These are phyloP conservation scores for Cinara cedri DNA, from an alignment of 2,888 invertebrate species.

Conservation along the genomic window DNA sequence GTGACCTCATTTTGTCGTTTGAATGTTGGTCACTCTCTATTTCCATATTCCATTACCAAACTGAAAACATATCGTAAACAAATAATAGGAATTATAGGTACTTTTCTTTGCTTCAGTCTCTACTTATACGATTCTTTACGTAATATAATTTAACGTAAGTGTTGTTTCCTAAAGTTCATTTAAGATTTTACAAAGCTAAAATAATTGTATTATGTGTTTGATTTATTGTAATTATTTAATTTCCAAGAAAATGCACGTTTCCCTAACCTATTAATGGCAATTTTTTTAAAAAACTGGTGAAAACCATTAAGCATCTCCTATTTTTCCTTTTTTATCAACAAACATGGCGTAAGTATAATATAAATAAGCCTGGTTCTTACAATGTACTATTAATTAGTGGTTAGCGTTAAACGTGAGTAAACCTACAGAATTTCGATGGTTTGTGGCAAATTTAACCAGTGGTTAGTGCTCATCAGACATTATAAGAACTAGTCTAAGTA, in stretches of 20 bases:
- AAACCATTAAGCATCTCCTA: not conserved
- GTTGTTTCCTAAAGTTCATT: not conserved
- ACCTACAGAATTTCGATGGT: too few species aligned
- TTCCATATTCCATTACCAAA: constrained; percentile 6
- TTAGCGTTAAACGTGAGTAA: too few species aligned
- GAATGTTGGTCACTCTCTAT: constrained; percentile 36
- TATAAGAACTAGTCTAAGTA: too few species aligned
- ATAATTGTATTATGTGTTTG: constrained; percentile 6
- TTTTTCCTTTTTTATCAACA: not conserved
- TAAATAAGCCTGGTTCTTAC: too few species aligned
- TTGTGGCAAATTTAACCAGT: too few species aligned
- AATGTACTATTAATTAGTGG: too few species aligned
- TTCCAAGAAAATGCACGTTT: not conserved
- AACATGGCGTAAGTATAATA: constrained; percentile 44
- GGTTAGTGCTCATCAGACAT: too few species aligned
- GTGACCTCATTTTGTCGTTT: constrained; percentile 10
- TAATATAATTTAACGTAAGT: not conserved
- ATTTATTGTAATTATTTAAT: constrained; percentile 13
- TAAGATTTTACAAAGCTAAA: not conserved
- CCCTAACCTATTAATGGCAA: not conserved
- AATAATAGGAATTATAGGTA: constrained; percentile 18
- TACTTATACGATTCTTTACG: too few species aligned
- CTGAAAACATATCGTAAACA: constrained; percentile 44
- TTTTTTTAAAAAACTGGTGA: not conserved
- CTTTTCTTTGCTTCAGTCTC: not conserved